Evolutionary conservation across 2,888 invertebrate genomes (phyloP).

Genomic region (Lysandra coridon): DNA sequence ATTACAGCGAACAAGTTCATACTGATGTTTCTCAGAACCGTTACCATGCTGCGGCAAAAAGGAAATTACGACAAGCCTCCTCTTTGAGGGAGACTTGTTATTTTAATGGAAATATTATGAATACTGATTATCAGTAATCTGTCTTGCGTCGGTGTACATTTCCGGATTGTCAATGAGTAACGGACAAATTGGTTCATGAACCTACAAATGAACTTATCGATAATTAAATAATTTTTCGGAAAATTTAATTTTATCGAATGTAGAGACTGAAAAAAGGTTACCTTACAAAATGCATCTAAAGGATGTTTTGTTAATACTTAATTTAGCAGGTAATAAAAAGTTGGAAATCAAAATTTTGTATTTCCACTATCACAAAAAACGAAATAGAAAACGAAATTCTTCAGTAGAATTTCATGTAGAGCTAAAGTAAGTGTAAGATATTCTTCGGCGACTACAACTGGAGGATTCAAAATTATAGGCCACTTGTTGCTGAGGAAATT

Average conservation of each 20-base stretch:
- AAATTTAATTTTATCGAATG: neutral
- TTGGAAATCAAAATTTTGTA: neutral
- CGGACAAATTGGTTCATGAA: too few species aligned
- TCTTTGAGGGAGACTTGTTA: neutral
- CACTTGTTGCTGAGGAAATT: slow-evolving; percentile 78
- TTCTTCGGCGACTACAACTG: slow-evolving; percentile 49
- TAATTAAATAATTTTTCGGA: neutral
- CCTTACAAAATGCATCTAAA: too few species aligned
- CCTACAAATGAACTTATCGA: too few species aligned
- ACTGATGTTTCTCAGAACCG: slow-evolving; percentile 52
- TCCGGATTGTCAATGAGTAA: neutral
- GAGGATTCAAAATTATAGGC: slow-evolving; percentile 75
- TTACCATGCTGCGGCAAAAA: neutral
- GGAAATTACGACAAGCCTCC: neutral
- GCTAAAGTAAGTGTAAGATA: slow-evolving; percentile 45
- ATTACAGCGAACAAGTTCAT: slow-evolving; percentile 60
- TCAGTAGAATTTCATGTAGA: neutral
- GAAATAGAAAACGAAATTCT: neutral
- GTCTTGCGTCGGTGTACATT: neutral
- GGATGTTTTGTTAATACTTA: too few species aligned
- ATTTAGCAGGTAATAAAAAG: neutral
- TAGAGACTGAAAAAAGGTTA: too few species aligned
- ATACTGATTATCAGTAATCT: neutral
- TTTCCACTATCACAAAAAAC: neutral
- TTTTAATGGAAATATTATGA: slow-evolving; percentile 3